A percentile compares a stretch with the other conserved stretches of the same genome.
These are phyloP conservation scores for Anthonomus grandis DNA, from an alignment of 1,140 invertebrate species.

Conservation along the genomic window DNA sequence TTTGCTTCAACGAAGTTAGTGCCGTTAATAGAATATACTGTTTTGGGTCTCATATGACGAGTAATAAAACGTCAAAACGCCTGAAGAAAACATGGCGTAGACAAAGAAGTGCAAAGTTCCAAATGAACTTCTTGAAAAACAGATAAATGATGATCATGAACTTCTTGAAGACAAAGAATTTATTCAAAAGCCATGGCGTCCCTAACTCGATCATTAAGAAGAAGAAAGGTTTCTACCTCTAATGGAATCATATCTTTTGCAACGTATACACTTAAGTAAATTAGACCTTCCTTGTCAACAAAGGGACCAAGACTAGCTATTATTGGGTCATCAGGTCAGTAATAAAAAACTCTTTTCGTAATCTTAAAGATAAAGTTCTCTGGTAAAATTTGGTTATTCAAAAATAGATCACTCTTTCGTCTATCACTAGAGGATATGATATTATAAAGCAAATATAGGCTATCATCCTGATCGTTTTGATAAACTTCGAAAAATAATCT, in stretches of 20 bases:
- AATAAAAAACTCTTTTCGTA: not conserved
- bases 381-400: slow-evolving; percentile 23
- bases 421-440: slow-evolving; percentile 27
- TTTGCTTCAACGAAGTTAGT: slow-evolving; percentile 22
- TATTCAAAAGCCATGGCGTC: slow-evolving; percentile 32
- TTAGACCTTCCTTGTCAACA: slow-evolving; percentile 5
- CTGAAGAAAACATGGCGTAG: not conserved
- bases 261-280: slow-evolving; percentile 39
- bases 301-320: not conserved
- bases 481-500: slow-evolving; percentile 33
- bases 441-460: slow-evolving; percentile 28
- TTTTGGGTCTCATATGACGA: not conserved
- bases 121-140: slow-evolving; percentile 1
- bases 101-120: not conserved
- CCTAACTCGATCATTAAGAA: no score
- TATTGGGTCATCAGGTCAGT: not conserved
- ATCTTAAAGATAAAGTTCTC: slow-evolving; percentile 28
- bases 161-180: slow-evolving; percentile 36
- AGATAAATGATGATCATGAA: slow-evolving; percentile 25
- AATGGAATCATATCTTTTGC: slow-evolving; percentile 37
- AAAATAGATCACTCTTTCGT: no score
- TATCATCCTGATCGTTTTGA: slow-evolving; percentile 35
- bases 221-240: slow-evolving; percentile 26
- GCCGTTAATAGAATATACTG: slow-evolving; percentile 24
- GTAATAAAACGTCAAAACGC: slow-evolving; percentile 8